Base-by-base conservation (phyloP, 1,140 invertebrate species). In the Drosophila yakuba region DNA sequence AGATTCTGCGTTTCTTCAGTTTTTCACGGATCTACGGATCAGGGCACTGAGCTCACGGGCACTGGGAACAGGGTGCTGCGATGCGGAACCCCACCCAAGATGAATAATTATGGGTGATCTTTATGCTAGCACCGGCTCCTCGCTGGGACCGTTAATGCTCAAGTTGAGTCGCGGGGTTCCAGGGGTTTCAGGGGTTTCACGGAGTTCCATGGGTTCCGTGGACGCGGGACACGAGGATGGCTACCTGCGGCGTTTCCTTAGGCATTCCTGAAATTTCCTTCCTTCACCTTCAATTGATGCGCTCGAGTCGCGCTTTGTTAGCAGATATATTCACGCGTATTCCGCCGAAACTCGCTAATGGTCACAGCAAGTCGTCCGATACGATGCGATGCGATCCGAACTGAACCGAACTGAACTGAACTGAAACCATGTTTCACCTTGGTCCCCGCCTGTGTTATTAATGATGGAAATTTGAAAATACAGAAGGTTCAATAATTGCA, bases 391-490 rank as follows among this genome's bases (percentile, higher is more conserved):
- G 5, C 45, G 23, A 28, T 2, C 6, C 47, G 48, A 56, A 12
- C 28, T 7, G 48, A 50, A 1, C 6, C 47, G 48, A 56, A 12
- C 28, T 7, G 48, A 50, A 1, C 45, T 23, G 48, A 51, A 17
- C 28, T 14, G 48, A 23, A 2, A 25, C 41, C 17, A 57, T 60
- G 75, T 62, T 80, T 86, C 76, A 89, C 88, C 82, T 86, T 90
- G 88, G 86, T 73, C 68, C 75, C 91, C 91, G 88, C 88, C 91
- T 91, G 91, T 85, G 91, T 92, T 91, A 92, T 92, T 92, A 92
- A 92, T 92, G 91, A 92, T 90, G 91, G 91, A 92, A 92, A 92
- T 92, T 92, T 92, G 84, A 91, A 91, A 91, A 92, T 91, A 92
- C 91, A 92, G 91, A 90, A 92, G 91, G 91, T 92, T 91, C 91